Evolutionary conservation across 2,797 vertebrate species (phyloP).

Genomic region (Philypnodon macrostomus): DNA sequence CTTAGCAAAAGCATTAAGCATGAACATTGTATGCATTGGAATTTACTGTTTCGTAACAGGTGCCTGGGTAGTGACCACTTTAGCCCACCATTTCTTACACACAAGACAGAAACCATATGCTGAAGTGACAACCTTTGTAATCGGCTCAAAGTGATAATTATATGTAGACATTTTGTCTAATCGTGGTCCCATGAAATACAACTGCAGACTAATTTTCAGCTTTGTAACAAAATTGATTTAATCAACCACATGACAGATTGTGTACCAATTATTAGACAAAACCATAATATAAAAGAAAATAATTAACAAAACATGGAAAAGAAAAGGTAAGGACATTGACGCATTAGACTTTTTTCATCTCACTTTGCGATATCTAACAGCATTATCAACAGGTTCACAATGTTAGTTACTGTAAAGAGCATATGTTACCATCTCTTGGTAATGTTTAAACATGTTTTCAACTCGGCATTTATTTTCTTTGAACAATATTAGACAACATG

Average conservation of each 20-base stretch:
- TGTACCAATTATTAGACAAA: constrained; percentile 11
- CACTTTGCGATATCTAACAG: constrained; percentile 10
- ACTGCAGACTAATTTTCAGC: constrained; percentile 14
- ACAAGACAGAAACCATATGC: no score
- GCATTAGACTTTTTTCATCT: constrained; percentile 28
- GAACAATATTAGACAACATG: constrained; percentile 5
- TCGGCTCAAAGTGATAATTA: constrained; percentile 20
- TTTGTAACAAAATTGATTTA: constrained; percentile 53
- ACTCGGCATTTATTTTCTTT: constrained; percentile 4
- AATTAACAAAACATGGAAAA: constrained; percentile 42
- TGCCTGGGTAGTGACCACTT: no score
- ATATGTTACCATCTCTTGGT: neutral
- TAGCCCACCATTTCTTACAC: no score
- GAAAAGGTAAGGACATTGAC: constrained; percentile 31
- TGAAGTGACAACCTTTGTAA: constrained; percentile 6
- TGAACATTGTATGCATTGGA: no score
- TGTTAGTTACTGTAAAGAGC: constrained; percentile 17
- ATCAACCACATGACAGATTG: constrained; percentile 47
- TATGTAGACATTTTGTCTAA: constrained; percentile 30
- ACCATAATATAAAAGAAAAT: constrained; percentile 28
- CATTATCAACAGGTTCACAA: constrained; percentile 3
- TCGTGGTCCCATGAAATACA: neutral
- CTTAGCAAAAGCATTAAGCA: no score
- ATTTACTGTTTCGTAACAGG: no score
- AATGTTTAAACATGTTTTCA: constrained; percentile 9